Conservation (phyloP, 2,113 vertebrate species). For the Halichoeres trimaculatus region DNA sequence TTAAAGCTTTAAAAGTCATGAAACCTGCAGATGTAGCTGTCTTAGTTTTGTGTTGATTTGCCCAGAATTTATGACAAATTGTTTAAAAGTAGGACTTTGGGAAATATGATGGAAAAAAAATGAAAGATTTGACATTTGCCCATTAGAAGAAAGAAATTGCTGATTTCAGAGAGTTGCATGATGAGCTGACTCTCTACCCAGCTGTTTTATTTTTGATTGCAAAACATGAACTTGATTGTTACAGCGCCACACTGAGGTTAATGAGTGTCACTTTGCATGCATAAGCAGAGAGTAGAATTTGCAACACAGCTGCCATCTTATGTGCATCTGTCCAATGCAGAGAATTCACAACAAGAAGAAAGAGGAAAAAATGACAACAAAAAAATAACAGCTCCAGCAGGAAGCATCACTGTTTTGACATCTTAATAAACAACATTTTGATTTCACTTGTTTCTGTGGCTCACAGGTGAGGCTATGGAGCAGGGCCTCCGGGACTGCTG, state of each 20-base stretch:
- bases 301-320: background rate
- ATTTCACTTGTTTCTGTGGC: background rate
- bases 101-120: background rate
- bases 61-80: background rate
- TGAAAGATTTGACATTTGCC: background rate
- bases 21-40: background rate
- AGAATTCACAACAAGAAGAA: background rate
- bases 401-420: background rate
- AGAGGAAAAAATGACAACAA: background rate
- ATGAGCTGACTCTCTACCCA: background rate
- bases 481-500: conserved; percentile 97
- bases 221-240: background rate
- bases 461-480: conserved; percentile 95
- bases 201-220: background rate
- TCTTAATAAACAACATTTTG: background rate
- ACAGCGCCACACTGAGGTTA: background rate
- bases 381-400: background rate
- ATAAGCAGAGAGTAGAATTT: background rate
- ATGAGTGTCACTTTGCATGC: background rate
- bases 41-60: background rate
- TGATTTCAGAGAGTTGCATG: no score
- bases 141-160: background rate
- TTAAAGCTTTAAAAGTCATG: background rate
- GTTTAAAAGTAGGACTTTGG: background rate
- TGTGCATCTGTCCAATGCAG: background rate